Base-by-base conservation (phyloP, 2,113 vertebrate species). In the Rallus limicola region DNA sequence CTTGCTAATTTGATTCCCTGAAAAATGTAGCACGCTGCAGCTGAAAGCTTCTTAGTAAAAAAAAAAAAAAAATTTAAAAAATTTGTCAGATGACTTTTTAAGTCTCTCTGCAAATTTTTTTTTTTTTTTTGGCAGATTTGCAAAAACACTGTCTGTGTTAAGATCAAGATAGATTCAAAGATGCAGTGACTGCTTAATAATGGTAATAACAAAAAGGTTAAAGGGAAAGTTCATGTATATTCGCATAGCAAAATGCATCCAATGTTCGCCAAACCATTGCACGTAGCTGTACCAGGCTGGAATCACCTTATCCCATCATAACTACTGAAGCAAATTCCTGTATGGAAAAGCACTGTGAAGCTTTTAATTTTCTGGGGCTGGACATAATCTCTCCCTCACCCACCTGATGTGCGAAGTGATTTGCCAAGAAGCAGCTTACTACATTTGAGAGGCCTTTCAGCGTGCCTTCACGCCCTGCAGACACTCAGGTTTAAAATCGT, bases 281-380 rank as follows among this genome's bases (percentile, higher is more conserved):
- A 62, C 62, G 29, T 55, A 75, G 58, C n/a, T 87, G 58, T 82
- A 90, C 70, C 71, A 81, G 58, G 38, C 69, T 90, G 76, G 67
- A 88, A 86, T 76, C 87, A 79, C 48, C 90, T 94, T 71, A 94
- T 91, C 71, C 81, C 75, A 38, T 91, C 77, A 88, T 86, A 92
- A 21, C 44, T 60, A 58, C 40, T 69, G 75, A 96, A 90, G 89
- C 68, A 90, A 83, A 77, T 16, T 90, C 46, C 68, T 58, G 20
- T 31, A 60, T 9, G n/a, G 75, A 60, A 76, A 52, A n/a, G 71
- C 59, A 24, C 50, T 15, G n/a, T 81, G 64, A 83, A 81, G 83
- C 40, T 78, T 68, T 70, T 90, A 86, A 70, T 93, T 93, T 29
- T n/a, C 68, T 82, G 62, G 25, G 74, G 56, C 76, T 84, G 85